phyloP scores from a whole-genome alignment of 2,797 vertebrate genomes.

The Apogon talboti region DNA sequence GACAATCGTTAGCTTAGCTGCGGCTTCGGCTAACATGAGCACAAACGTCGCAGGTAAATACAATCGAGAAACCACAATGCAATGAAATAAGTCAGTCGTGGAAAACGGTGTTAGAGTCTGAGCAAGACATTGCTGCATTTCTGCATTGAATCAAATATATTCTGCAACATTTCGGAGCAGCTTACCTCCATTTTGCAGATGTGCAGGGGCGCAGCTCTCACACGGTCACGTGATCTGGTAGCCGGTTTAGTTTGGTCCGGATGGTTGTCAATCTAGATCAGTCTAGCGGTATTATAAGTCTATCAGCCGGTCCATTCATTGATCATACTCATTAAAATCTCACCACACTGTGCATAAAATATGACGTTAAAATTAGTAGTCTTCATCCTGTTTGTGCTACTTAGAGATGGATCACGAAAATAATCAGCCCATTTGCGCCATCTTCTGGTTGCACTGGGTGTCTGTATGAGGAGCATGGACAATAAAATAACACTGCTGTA shows the following conservation, averaged over 20 bases:
- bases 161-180: slow-evolving; percentile 2
- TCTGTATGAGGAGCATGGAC: too few species aligned
- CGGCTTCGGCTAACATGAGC: neutral
- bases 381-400: neutral
- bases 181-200: slow-evolving; percentile 86
- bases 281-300: neutral
- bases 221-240: slow-evolving; percentile 61
- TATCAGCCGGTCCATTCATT: neutral
- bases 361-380: too few species aligned
- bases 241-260: neutral
- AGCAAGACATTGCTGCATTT: neutral
- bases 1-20: slow-evolving; percentile 42
- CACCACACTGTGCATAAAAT: too few species aligned
- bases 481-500: neutral
- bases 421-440: slow-evolving; percentile 54
- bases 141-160: neutral
- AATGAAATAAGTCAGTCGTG: neutral
- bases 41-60: neutral
- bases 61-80: fast-evolving
- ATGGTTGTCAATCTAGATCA: neutral
- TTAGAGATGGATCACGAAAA: neutral
- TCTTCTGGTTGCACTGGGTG: slow-evolving; percentile 59
- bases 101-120: too few species aligned
- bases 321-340: neutral
- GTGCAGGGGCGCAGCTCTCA: slow-evolving; percentile 13